Evolutionary conservation across 2,113 vertebrate species (phyloP).

Genomic region (Heliornis fulica): DNA sequence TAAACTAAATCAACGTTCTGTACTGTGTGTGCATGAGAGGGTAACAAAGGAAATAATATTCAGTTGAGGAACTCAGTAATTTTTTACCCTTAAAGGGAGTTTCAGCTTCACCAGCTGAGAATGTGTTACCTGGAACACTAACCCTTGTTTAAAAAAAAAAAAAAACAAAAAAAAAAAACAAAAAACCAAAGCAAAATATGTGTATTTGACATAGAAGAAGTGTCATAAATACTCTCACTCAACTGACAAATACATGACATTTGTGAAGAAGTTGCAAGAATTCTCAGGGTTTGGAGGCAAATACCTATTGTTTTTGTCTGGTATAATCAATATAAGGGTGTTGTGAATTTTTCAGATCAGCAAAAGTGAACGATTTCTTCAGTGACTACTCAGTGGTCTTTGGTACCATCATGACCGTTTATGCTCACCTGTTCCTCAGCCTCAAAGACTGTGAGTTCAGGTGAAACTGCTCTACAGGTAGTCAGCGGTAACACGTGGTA

Average conservation of each 20-base stretch:
- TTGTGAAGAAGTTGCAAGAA: background rate
- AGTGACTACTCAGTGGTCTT: conserved; percentile 42
- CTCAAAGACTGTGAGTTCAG: conserved; percentile 58
- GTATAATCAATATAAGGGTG: background rate
- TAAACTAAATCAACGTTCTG: background rate
- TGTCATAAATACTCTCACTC: background rate
- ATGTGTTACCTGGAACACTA: background rate
- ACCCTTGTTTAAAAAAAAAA: background rate
- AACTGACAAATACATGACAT: background rate
- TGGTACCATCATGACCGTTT: conserved; percentile 1
- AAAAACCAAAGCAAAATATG: too few relatives aligned
- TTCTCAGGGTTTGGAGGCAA: background rate
- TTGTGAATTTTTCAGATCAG: conserved; percentile 61
- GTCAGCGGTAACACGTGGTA: conserved; percentile 48
- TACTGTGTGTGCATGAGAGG: background rate
- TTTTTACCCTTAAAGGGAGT: background rate
- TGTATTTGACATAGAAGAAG: background rate
- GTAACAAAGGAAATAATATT: background rate
- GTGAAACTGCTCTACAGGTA: conserved; percentile 58
- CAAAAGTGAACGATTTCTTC: conserved; percentile 1
- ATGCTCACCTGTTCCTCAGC: conserved; percentile 32
- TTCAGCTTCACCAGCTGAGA: background rate
- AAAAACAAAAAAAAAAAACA: background rate
- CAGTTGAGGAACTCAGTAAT: background rate
- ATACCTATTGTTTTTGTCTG: background rate